These are phyloP conservation scores for Pocillopora grandis DNA, from an alignment of 92 coral and sea anemone species.

Conservation along the genomic window DNA sequence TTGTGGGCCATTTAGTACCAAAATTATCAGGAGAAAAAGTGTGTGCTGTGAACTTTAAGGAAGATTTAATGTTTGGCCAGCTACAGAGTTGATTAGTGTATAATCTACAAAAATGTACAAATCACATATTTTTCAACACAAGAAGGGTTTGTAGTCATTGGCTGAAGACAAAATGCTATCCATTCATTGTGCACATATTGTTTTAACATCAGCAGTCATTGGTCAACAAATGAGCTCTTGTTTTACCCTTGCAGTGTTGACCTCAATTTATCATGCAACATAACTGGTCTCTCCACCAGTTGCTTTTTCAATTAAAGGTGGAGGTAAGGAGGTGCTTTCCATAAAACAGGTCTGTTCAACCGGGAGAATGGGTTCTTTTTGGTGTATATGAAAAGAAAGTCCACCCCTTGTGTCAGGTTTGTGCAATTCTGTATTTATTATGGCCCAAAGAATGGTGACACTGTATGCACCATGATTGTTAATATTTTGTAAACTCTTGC, in stretches of 20 bases:
- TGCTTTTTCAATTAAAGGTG: background rate
- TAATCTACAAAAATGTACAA: background rate
- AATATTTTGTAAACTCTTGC: no score
- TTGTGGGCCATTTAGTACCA: no score
- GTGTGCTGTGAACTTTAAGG: background rate
- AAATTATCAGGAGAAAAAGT: background rate
- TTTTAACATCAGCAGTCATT: slow-evolving; percentile 1
- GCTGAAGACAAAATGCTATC: slow-evolving; percentile 7
- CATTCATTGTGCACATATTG: slow-evolving; percentile 40
- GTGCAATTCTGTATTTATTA: no score
- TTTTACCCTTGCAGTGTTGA: slow-evolving; percentile 4
- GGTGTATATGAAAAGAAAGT: no score
- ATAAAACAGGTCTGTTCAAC: no score
- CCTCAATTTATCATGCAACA: no score
- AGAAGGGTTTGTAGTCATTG: background rate
- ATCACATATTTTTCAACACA: background rate
- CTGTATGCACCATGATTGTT: no score
- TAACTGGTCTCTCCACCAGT: background rate
- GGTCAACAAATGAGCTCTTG: slow-evolving; percentile 1
- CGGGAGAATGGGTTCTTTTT: no score
- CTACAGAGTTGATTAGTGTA: background rate
- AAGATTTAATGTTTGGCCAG: background rate
- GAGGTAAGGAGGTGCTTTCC: no score
- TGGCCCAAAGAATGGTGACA: no score
- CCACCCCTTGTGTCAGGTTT: no score